Base-by-base conservation (phyloP, 2,888 invertebrate genomes). In the Hypselothyrea guttata region DNA sequence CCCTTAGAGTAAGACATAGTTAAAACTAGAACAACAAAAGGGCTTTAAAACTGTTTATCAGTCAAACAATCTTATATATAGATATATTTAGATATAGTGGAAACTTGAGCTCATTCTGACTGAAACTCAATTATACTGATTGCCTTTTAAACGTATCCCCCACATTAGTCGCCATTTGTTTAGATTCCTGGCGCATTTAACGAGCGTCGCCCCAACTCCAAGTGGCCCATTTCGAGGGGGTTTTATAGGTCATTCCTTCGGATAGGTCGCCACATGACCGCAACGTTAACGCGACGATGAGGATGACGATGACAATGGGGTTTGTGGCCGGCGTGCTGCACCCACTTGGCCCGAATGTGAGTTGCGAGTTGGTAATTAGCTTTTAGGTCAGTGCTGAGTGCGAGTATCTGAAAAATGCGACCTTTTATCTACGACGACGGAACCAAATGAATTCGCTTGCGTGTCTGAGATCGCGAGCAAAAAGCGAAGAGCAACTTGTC, bases 391-490 rank as follows among this genome's bases (percentile, higher is more conserved):
- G 46, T 42, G 30, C 22, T 64, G 69, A 72, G 46, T 37, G 30
- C 47, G 48, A 47, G 49, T 61, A 61, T 52, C 45, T 69, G 22
- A 18, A 18, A 63, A 63, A 47, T 22, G 67, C 27, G 67, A 71
- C 42, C 49, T 70, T 81, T 76, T 47, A 59, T 37, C 59, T 46
- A 53, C 38, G 41, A 27, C 41, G 42, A n/a, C n/a, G 37, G 42
- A 42, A 69, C 53, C 15, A 35, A 38, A 54, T 45, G 37, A 59
- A 52, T 67, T 68, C 79, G 56, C 83, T 75, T 75, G 75, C 75
- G 84, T 76, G 76, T 52, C 49, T 51, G 51, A 65, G 60, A 65
- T 65, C 52, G 33, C 11, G 18, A 28, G 49, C 7, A 42, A 15
- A 15, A 22, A 5, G 5, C 3, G 22, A 47, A 44, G 31, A 51